phyloP scores from a whole-genome alignment of 2,113 vertebrate species.

The Perognathus longimembris region DNA sequence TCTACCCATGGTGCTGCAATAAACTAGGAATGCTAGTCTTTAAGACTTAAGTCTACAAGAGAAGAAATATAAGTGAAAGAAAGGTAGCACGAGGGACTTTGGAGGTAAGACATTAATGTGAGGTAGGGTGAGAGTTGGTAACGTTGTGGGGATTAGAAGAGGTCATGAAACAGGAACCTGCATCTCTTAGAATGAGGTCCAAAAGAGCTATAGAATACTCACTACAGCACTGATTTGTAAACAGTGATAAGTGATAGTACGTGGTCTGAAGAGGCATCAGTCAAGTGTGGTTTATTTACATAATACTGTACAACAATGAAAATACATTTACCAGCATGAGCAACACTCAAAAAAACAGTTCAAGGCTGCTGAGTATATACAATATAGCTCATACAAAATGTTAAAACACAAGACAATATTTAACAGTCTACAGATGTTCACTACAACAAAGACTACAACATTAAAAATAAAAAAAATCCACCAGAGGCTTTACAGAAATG shows the following conservation, averaged over 20 bases:
- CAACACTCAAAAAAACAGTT: constrained; percentile 25
- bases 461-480: not conserved
- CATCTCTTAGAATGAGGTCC: not conserved
- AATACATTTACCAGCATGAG: not conserved
- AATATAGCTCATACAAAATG: not conserved
- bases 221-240: not conserved
- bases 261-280: not conserved
- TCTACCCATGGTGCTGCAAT: not conserved
- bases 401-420: not conserved
- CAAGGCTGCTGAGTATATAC: not conserved
- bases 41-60: not conserved
- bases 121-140: not conserved
- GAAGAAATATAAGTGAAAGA: not conserved
- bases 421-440: not conserved
- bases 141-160: not conserved
- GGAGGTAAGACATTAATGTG: not conserved
- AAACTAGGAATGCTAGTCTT: not conserved
- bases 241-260: constrained; percentile 23
- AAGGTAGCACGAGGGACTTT: not conserved
- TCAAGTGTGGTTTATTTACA: constrained; percentile 54
- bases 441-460: not conserved
- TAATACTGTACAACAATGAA: constrained; percentile 30
- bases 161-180: not conserved
- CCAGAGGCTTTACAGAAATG: not conserved
- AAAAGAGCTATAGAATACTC: not conserved